These are phyloP conservation scores for Latrodectus geometricus DNA, from an alignment of 1,140 invertebrate genomes.

Conservation along the genomic window DNA sequence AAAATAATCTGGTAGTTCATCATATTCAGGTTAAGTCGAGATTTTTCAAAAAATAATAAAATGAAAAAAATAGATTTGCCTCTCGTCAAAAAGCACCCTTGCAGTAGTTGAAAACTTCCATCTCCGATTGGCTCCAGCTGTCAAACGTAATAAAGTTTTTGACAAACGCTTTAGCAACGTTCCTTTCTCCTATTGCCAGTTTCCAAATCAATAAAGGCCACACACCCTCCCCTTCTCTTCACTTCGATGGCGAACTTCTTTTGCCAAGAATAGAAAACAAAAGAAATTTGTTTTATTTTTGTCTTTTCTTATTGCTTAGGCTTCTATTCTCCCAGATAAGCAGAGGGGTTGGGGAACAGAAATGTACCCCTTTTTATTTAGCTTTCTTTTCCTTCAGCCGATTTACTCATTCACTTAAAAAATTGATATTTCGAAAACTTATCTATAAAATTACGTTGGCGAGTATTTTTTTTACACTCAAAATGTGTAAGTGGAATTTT, in stretches of 20 bases:
- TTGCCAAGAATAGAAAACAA: slow-evolving; percentile 16
- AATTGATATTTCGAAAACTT: too few relatives aligned
- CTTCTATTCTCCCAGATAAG: too few relatives aligned
- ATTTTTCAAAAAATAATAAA: background rate
- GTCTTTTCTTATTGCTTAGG: slow-evolving; percentile 5
- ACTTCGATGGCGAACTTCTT: slow-evolving; percentile 3
- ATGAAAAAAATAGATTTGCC: background rate
- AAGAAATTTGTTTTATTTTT: slow-evolving; percentile 20
- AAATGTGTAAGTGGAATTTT: too few relatives aligned
- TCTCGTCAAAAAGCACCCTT: too few relatives aligned
- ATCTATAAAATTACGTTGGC: too few relatives aligned
- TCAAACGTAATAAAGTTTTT: slow-evolving; percentile 56
- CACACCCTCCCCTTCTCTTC: background rate
- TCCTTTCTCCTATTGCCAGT: slow-evolving; percentile 26
- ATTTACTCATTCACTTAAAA: background rate
- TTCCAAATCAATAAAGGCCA: slow-evolving; percentile 53
- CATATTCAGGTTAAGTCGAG: background rate
- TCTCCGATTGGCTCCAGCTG: slow-evolving; percentile 35
- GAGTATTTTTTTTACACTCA: too few relatives aligned
- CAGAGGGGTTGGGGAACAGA: too few relatives aligned
- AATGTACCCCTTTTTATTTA: background rate
- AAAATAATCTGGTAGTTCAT: too few relatives aligned
- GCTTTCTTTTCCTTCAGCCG: background rate
- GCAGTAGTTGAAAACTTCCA: too few relatives aligned
- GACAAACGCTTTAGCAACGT: slow-evolving; percentile 29